Conservation (phyloP, 1,140 invertebrate genomes). For the Lepidurus couesii region DNA sequence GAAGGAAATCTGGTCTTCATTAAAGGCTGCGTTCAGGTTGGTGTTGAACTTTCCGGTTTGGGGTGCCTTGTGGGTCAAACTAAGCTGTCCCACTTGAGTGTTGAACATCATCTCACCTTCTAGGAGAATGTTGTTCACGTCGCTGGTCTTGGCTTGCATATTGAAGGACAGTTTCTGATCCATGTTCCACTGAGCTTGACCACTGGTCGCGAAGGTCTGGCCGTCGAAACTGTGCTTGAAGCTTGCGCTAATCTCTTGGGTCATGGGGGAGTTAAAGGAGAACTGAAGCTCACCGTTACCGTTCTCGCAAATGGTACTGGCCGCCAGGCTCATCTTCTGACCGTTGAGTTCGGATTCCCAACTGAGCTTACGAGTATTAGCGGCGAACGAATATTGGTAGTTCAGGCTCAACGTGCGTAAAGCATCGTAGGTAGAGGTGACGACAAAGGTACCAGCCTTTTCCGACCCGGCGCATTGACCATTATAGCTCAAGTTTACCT, state of each 20-base stretch:
- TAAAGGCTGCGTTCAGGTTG: background rate
- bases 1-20: background rate
- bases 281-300: background rate
- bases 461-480: background rate
- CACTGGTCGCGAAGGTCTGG: background rate
- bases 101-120: background rate
- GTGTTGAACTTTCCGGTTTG: background rate
- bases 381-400: constrained; percentile 15
- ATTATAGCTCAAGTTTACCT: background rate
- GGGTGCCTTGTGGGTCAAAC: background rate
- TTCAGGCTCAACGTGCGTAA: constrained; percentile 12
- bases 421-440: constrained; percentile 8
- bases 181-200: constrained; percentile 25
- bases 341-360: constrained; percentile 28
- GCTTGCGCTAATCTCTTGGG: constrained; percentile 24
- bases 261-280: constrained; percentile 17
- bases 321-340: constrained; percentile 23
- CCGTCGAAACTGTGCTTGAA: constrained; percentile 28
- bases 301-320: background rate
- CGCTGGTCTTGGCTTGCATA: background rate
- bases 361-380: constrained; percentile 16
- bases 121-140: background rate
- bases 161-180: background rate
- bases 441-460: constrained; percentile 21
- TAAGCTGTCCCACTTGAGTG: background rate